A percentile compares a stretch with the other conserved stretches of the same genome.
phyloP scores from a whole-genome alignment of 2,797 vertebrate genomes.

The Galago senegalensis region DNA sequence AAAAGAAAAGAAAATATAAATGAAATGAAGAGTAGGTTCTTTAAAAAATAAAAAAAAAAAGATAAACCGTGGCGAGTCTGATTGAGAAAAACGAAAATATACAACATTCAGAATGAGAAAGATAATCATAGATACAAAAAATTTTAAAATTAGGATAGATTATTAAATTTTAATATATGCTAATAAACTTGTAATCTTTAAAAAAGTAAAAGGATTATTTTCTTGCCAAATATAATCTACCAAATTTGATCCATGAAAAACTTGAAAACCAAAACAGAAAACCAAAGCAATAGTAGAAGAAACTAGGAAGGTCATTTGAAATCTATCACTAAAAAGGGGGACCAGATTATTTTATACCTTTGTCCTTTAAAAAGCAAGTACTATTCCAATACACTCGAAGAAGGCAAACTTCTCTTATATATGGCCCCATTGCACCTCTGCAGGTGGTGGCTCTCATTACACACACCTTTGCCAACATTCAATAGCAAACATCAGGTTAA shows the following conservation, averaged over 20 bases:
- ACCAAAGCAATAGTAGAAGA: background rate
- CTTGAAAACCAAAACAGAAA: background rate
- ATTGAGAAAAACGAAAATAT: background rate
- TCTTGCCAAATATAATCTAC: background rate
- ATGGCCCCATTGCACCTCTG: background rate
- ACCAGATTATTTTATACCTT: background rate
- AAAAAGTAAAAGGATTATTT: background rate
- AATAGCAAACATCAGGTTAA: background rate
- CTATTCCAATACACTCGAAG: background rate
- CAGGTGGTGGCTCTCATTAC: background rate
- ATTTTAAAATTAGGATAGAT: slow-evolving; percentile 12
- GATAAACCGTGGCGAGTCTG: background rate
- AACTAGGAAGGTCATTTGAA: background rate
- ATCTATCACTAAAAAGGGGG: background rate
- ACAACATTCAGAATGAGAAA: slow-evolving; percentile 6
- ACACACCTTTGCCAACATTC: background rate
- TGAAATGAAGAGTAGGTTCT: background rate
- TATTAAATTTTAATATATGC: background rate
- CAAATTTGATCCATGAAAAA: too few relatives aligned
- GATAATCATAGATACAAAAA: background rate
- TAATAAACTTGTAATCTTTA: background rate
- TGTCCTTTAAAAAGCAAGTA: background rate
- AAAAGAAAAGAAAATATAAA: background rate
- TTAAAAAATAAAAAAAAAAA: background rate
- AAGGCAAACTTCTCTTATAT: background rate